Percentiles rank a stretch among this genome's conserved stretches.
Conservation (phyloP, 2,888 invertebrate species). For the Abrostola tripartita region DNA sequence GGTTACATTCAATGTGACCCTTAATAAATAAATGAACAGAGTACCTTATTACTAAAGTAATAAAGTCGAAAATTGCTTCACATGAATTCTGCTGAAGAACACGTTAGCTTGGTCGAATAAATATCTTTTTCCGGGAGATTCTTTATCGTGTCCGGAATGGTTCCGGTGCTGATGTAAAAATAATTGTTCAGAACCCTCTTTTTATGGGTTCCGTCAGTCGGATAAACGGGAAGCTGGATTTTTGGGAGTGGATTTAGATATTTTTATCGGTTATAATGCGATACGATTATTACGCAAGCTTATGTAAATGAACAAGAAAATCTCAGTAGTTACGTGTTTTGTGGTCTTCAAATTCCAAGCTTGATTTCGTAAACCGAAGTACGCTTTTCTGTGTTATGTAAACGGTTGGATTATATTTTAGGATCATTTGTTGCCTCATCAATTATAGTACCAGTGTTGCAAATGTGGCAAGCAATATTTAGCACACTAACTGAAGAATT, state of each 20-base stretch:
- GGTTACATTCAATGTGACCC: constrained; percentile 35
- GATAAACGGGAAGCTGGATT: constrained; percentile 61
- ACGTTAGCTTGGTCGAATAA: constrained; percentile 63
- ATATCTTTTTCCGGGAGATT: constrained; percentile 75
- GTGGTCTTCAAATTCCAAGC: constrained; percentile 16
- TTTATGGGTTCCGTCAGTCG: constrained; percentile 62
- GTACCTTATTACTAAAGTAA: constrained; percentile 29
- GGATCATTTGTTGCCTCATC: too few species aligned
- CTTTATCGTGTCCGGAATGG: constrained; percentile 73
- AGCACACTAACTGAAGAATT: too few species aligned
- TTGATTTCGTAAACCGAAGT: constrained; percentile 29
- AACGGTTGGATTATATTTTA: too few species aligned
- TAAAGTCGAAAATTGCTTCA: constrained; percentile 49
- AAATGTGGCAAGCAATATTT: too few species aligned
- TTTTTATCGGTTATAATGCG: constrained; percentile 52
- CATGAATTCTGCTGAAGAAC: constrained; percentile 32
- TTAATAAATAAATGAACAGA: constrained; percentile 11
- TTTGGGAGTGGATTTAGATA: constrained; percentile 59
- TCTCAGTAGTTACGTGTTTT: constrained; percentile 22
- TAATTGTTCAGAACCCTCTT: constrained; percentile 71
- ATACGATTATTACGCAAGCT: constrained; percentile 46
- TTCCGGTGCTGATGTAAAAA: constrained; percentile 77
- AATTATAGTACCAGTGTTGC: too few species aligned
- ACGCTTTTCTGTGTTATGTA: background rate
- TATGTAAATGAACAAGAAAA: constrained; percentile 42